Base-by-base conservation (phyloP, 2,797 vertebrate genomes). In the Oreonectes daqikongensis region DNA sequence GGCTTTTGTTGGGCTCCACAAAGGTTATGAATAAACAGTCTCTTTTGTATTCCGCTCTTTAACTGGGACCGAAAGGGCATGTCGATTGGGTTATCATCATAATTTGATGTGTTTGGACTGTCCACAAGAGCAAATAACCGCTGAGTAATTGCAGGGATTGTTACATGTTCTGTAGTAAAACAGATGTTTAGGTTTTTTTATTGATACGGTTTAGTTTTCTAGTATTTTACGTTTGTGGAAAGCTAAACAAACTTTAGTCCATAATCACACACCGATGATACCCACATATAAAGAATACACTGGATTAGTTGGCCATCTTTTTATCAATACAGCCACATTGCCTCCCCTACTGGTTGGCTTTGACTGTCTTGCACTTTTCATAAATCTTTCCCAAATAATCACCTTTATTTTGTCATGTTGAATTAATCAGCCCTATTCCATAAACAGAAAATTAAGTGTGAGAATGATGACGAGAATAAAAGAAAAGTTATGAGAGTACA, bases 1-100 rank as follows among this genome's bases (percentile, higher is more conserved):
- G 77, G 67, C 28, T 67, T 72, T 78, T 30, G 38, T 60, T 52
- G 73, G 65, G 69, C 63, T 73, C 70, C 63, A 65, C 61, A 42
- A 53, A 63, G 55, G 63, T 63, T 68, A 22, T 38, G 60, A 75
- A 53, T 71, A 26, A 68, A 78, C 35, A 17, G 28, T n/a, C 5
- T 48, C 15, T 42, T 68, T 55, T 69, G 10, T n/a, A 61, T 67
- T 69, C 46, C 40, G 2, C 22, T 44, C n/a, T 52, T 69, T 68
- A 52, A 66, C 55, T 73, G 53, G 68, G 42, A 52, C 12, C 11
- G 66, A 53, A 60, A 63, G 57, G 40, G 28, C 38, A 44, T 30
- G 24, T 44, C 35, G 69, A 30, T n/a, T 15, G 28, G 22, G 66
- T 50, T 40, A 50, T 52, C 38, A 18, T n/a, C 22, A 69, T 38